Evolutionary conservation across 2,888 invertebrate genomes (phyloP).

Genomic region (Hypomecis atomaria): DNA sequence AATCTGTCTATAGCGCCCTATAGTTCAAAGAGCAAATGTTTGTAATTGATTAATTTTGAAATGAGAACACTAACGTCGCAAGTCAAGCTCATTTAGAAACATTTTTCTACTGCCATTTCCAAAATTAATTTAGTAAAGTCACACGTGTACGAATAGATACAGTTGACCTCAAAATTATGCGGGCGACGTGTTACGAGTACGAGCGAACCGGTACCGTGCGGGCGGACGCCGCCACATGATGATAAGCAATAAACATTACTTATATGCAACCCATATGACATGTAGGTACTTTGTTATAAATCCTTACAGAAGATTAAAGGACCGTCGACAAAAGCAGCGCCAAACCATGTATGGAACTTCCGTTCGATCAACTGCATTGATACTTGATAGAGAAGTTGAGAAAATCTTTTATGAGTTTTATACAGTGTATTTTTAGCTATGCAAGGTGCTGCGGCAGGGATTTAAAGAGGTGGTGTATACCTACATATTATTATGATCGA

Average conservation of each 20-base stretch:
- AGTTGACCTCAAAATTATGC: slow-evolving; percentile 45
- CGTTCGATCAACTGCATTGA: neutral
- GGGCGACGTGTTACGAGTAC: slow-evolving; percentile 38
- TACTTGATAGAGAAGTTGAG: neutral
- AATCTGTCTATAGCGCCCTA: no score
- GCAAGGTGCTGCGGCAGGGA: no score
- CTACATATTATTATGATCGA: no score
- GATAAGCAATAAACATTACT: neutral
- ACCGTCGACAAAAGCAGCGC: slow-evolving; percentile 4
- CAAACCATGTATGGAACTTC: neutral
- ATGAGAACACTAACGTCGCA: slow-evolving; percentile 3
- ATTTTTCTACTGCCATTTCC: slow-evolving; percentile 26
- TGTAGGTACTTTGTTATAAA: neutral
- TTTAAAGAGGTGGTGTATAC: no score
- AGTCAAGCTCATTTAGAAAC: slow-evolving; percentile 19
- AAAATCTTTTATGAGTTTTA: no score
- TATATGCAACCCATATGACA: neutral
- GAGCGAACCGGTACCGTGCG: slow-evolving; percentile 39
- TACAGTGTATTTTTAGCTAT: no score
- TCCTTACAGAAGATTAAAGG: slow-evolving; percentile 9
- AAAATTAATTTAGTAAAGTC: slow-evolving; percentile 19
- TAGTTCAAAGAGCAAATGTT: neutral
- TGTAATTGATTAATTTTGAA: neutral
- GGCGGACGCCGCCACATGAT: neutral
- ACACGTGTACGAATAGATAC: slow-evolving; percentile 31